These are phyloP conservation scores for Leptothorax acervorum DNA, from an alignment of 2,888 invertebrate genomes.

Conservation along the genomic window DNA sequence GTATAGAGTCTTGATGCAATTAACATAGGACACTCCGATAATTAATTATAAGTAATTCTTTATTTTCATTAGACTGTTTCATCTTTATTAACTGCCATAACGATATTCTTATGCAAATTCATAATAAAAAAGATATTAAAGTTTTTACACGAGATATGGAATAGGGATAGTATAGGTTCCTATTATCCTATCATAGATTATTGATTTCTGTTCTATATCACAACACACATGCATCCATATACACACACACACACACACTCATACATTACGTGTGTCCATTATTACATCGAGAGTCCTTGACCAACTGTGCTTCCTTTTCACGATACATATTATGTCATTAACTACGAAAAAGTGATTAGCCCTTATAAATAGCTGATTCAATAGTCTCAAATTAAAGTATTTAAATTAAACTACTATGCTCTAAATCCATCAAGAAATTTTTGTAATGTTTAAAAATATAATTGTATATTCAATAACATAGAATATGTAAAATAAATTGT, in stretches of 20 bases:
- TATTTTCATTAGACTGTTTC: not conserved
- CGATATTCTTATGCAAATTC: not conserved
- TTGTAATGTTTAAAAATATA: not conserved
- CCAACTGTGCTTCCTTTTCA: slow-evolving; percentile 15
- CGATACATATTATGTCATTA: slow-evolving; percentile 8
- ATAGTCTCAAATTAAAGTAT: not conserved
- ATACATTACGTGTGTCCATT: not conserved
- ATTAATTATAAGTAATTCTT: slow-evolving; percentile 9
- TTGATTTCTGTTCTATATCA: slow-evolving; percentile 25
- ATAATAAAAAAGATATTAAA: not conserved
- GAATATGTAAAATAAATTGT: not conserved
- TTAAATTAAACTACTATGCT: not conserved
- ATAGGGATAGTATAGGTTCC: not conserved
- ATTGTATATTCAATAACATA: not conserved
- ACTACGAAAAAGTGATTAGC: not conserved
- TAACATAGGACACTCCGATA: not conserved
- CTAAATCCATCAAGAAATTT: not conserved
- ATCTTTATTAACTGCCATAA: not conserved
- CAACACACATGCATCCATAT: too few relatives aligned
- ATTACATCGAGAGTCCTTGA: slow-evolving; percentile 32
- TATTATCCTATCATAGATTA: slow-evolving; percentile 44
- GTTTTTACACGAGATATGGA: not conserved
- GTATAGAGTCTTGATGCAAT: not conserved
- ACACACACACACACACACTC: not conserved
- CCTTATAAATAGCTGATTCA: not conserved